These are phyloP conservation scores for Hydractinia echinata DNA, from an alignment of 30 jellyfish, hydroid and myxozoan genomes.

Conservation along the genomic window DNA sequence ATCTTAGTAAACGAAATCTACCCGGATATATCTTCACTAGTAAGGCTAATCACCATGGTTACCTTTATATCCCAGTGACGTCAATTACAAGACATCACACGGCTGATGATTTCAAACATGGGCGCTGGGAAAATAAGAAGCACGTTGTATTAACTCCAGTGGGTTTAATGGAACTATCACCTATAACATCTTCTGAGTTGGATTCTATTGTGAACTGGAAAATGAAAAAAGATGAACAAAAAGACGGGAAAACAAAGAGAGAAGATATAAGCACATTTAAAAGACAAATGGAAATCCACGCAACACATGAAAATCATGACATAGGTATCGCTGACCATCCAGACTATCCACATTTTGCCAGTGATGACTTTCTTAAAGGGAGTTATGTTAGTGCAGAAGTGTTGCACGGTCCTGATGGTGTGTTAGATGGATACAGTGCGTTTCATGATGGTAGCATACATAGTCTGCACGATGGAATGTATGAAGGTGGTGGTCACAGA, in stretches of 20 bases:
- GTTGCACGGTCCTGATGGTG: not conserved
- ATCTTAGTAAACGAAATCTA: conserved; percentile 51
- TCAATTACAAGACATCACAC: conserved; percentile 79
- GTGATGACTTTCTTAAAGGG: conserved; percentile 17
- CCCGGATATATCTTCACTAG: conserved; percentile 71
- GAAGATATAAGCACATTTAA: not conserved
- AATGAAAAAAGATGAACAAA: not conserved
- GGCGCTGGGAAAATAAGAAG: conserved; percentile 73
- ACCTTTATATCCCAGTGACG: conserved; percentile 62
- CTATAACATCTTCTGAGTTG: not conserved
- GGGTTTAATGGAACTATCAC: conserved; percentile 61
- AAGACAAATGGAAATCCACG: conserved; percentile 22
- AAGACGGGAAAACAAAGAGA: not conserved
- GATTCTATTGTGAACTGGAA: not conserved
- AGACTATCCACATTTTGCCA: conserved; percentile 20
- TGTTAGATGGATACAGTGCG: conserved; percentile 17
- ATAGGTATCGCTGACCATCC: not conserved
- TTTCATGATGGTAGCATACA: conserved; percentile 18
- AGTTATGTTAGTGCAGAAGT: conserved; percentile 11
- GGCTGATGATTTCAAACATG: conserved; percentile 50
- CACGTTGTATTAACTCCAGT: conserved; percentile 88
- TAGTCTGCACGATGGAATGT: not conserved
- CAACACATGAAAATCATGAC: conserved; percentile 8
- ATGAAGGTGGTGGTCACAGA: conserved; percentile 24
- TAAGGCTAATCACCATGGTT: conserved; percentile 56